These are phyloP conservation scores for Nothocercus julius DNA, from an alignment of 2,113 vertebrate genomes.

Conservation along the genomic window DNA sequence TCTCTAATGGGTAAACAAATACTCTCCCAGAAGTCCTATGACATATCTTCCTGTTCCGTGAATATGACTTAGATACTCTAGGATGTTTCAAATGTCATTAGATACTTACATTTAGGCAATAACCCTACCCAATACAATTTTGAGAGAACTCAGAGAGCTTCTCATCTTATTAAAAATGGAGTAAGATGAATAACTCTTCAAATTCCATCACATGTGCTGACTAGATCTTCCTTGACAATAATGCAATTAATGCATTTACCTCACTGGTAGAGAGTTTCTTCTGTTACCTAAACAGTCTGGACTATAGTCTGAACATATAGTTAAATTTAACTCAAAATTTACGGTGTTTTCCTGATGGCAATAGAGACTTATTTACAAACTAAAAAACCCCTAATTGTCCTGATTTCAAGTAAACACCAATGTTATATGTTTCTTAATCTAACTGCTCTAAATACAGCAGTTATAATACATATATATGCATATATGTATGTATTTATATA, in stretches of 20 bases:
- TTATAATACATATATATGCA: background rate
- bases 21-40: background rate
- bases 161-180: background rate
- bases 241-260: background rate
- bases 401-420: background rate
- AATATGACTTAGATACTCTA: background rate
- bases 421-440: background rate
- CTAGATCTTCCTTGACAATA: background rate
- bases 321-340: background rate
- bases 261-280: background rate
- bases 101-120: background rate
- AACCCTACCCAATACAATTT: background rate
- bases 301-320: background rate
- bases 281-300: background rate
- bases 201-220: background rate
- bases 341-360: background rate
- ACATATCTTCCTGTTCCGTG: background rate
- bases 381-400: background rate
- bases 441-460: background rate
- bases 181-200: background rate
- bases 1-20: background rate
- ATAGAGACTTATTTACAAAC: background rate
- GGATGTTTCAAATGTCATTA: background rate
- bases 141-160: background rate
- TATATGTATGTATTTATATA: fast-evolving